Base-by-base conservation (phyloP, 1,140 invertebrate genomes). In the Drosophila micromelanica region DNA sequence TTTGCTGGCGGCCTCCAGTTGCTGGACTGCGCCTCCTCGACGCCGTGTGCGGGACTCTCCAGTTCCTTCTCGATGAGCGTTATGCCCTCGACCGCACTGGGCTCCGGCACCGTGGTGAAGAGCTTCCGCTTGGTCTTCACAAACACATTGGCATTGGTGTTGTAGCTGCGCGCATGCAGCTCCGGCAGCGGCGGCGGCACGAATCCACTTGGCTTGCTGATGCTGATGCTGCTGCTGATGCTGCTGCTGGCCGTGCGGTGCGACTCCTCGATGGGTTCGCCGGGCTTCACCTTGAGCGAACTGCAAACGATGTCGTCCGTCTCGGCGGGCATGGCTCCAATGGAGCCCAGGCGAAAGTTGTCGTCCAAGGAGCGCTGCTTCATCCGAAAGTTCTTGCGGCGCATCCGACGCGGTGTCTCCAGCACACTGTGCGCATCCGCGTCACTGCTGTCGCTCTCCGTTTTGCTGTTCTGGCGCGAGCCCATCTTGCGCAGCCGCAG, bases 101-200 rank as follows among this genome's bases (percentile, higher is more conserved):
- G 87, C 30, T 90, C 75, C 11, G 56, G 60, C 11, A 96, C 93
- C 0, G 95, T 95, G 0, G 95, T 95, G 73, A 96, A 96, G 62
- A 96, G 94, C 92, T 96, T 96, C 30, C 95, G 93, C 51, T 95
- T 96, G 0, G 96, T 96, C 84, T 95, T 96, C 0, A 96, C 95
- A 61, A 96, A 95, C 6, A 96, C 93, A 87, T 94, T 94, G 54
- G 79, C 85, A 56, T 89, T 87, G 13, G 82, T 82, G 55, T 87
- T 89, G 63, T 84, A 89, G 23, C 27, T 65, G 92, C 93, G n/a
- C 77, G 68, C 38, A 9, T 80, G 93, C 93, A 15, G 84, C 81
- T 55, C 92, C 67, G 64, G 90, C 87, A 78, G 30, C 5, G 84
- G 84, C 6, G 84, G 84, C 3, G 84, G 84, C 56, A 89, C 61